phyloP scores from a whole-genome alignment of 2,113 vertebrate species.

The Sander vitreus region DNA sequence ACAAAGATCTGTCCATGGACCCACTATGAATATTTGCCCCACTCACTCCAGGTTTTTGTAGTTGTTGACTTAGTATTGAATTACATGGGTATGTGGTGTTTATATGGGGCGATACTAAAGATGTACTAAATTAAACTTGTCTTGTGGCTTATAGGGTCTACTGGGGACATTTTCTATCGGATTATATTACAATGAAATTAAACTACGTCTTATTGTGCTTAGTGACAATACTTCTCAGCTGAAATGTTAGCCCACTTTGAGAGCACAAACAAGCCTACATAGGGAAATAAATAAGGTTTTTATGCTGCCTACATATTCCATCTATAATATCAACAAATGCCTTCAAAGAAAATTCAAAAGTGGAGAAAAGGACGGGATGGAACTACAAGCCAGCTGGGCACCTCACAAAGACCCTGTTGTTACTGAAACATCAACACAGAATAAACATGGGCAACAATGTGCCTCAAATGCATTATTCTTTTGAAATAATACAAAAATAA shows the following conservation, averaged over 20 bases:
- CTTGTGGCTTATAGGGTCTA: background rate
- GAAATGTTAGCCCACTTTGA: background rate
- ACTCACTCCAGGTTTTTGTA: background rate
- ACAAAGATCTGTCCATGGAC: background rate
- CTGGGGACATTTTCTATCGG: background rate
- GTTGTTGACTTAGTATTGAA: slow-evolving; percentile 8
- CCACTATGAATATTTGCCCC: slow-evolving; percentile 1
- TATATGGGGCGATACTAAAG: background rate
- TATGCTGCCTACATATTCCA: background rate
- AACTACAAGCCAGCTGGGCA: slow-evolving; percentile 32
- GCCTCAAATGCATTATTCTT: background rate
- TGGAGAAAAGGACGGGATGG: background rate
- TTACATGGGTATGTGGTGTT: background rate
- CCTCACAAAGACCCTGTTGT: slow-evolving; percentile 68
- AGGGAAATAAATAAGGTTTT: background rate
- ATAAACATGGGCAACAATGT: background rate
- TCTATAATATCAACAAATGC: background rate
- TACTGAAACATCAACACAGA: slow-evolving; percentile 14
- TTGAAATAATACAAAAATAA: background rate
- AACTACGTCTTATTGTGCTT: background rate
- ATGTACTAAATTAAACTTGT: background rate
- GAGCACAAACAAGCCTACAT: background rate
- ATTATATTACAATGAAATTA: background rate
- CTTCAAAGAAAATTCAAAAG: background rate
- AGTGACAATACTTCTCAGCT: background rate